Evolutionary conservation across 1,140 invertebrate genomes (phyloP).

Genomic region (Drosophila pseudoobscura): DNA sequence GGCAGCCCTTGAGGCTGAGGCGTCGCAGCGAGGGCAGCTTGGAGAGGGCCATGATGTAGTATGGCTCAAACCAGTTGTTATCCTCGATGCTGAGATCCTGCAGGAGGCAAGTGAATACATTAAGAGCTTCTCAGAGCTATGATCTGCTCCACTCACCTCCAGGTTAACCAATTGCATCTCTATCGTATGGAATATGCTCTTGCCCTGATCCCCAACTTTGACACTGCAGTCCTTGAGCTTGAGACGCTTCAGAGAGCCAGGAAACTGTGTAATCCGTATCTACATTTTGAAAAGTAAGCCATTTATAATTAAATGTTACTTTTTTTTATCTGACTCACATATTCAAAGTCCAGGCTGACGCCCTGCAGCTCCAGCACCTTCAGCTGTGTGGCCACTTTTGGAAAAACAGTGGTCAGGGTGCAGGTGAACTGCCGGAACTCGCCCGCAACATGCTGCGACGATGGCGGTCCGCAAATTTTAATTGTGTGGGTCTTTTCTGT

Average conservation of each 20-base stretch:
- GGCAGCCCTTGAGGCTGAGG: conserved; percentile 86
- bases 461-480: conserved; percentile 82
- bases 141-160: conserved; percentile 82
- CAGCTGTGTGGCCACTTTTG: conserved; percentile 78
- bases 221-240: conserved; percentile 85
- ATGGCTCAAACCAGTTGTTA: conserved; percentile 89
- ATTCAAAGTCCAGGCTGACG: conserved; percentile 84
- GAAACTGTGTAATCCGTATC: conserved; percentile 85
- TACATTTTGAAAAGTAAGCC: conserved; percentile 38
- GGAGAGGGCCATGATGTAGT: conserved; percentile 88
- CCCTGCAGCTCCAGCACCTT: conserved; percentile 84
- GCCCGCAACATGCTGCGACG: conserved; percentile 68
- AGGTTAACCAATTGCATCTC: conserved; percentile 85
- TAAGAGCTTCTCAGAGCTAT: neutral
- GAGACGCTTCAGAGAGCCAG: conserved; percentile 84
- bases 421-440: conserved; percentile 70
- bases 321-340: conserved; percentile 65
- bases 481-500: conserved; percentile 83
- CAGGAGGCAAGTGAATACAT: conserved; percentile 38
- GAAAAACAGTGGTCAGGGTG: conserved; percentile 68
- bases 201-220: conserved; percentile 83
- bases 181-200: conserved; percentile 85
- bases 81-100: conserved; percentile 87
- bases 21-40: conserved; percentile 86
- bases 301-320: neutral